Base-by-base conservation (phyloP, 2,113 vertebrate species). In the Entomyzon cyanotis region DNA sequence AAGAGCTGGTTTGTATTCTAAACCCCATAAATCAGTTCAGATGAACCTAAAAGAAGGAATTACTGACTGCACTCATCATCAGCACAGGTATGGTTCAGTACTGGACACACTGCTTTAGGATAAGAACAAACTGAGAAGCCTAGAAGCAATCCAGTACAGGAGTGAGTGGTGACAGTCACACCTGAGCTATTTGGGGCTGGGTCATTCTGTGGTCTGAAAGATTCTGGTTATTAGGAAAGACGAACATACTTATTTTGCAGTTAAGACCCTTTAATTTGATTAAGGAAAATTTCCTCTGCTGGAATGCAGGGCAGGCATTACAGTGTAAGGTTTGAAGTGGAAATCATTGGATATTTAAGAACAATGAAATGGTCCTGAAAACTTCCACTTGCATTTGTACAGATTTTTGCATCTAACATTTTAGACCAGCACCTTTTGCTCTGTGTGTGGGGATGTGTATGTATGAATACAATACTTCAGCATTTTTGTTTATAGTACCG, bases 401-500 rank as follows among this genome's bases (percentile, higher is more conserved):
- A 0, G 52, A 11, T 25, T 41, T 68, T 50, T 63, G 18, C 47
- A 42, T 84, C 62, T 75, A 59, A 18, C 16, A 53, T 24, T 25
- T 84, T 50, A 53, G 25, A 15, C 6, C 30, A 42, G 24, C 50
- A 74, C 5, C 7, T 46, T 64, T 64, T 39, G 49, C 12, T 44
- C 2, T 19, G 16, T 12, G 9, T 42, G 23, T 30, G 15, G 7
- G 24, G 39, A 2, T 19, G 17, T 12, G 7, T 42, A 16, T 39
- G 11, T 9, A 11, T 33, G 16, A 19, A n/a, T 8, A 46, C 24
- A 39, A 18, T 41, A 68, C 37, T 24, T 59, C 21, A 60, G 28
- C 37, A 50, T 64, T 77, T 74, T 24, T 31, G 10, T 10, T 10
- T 9, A 5, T 6, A 7, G 18, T 37, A 24, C 0, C 1, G 41